These are phyloP conservation scores for Orchestia grillus DNA, from an alignment of 1,140 invertebrate genomes.

Conservation along the genomic window DNA sequence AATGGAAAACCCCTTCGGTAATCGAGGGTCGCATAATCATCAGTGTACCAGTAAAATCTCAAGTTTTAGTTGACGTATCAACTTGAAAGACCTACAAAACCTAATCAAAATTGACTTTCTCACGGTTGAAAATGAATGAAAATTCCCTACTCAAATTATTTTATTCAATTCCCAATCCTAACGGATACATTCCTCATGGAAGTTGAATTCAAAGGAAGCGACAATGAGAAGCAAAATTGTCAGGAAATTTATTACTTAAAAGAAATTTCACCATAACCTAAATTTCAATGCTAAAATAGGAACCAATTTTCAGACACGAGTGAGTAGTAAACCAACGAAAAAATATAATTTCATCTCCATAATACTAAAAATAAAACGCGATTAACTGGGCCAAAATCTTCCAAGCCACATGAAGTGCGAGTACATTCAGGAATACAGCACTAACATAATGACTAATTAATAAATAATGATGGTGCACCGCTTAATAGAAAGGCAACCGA, in stretches of 20 bases:
- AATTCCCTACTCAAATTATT: too few species aligned
- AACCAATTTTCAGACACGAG: background rate
- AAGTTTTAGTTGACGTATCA: too few species aligned
- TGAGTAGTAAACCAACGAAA: background rate
- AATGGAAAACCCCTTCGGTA: too few species aligned
- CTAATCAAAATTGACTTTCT: too few species aligned
- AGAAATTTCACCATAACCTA: background rate
- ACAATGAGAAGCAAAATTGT: background rate
- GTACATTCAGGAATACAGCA: background rate
- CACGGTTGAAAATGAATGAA: too few species aligned
- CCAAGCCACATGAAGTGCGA: background rate
- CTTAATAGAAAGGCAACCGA: background rate
- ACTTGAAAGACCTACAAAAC: too few species aligned
- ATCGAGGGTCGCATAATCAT: too few species aligned
- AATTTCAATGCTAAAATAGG: background rate
- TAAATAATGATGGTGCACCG: background rate
- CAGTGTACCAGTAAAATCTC: too few species aligned
- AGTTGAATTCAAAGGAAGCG: background rate
- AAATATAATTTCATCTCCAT: background rate
- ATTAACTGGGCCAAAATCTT: background rate
- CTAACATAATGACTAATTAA: background rate
- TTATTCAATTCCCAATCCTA: too few species aligned
- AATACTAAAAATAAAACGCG: background rate
- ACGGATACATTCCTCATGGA: too few species aligned
- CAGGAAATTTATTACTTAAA: background rate